Conservation (phyloP, 2,888 invertebrate species). For the Orchesella flavescens region DNA sequence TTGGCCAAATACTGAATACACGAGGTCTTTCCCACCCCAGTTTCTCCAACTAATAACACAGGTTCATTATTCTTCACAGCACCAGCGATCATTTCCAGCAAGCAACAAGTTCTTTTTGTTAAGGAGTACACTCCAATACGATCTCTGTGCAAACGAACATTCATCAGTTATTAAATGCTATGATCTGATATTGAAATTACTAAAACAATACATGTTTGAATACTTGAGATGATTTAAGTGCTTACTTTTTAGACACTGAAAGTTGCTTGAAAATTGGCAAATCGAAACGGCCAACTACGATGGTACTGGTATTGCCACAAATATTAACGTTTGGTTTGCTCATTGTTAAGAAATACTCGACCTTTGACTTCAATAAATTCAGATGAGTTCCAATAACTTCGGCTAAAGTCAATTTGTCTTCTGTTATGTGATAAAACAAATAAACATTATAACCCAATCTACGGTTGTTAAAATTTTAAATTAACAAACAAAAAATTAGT, state of each 20-base stretch:
- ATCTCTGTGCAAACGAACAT: constrained; percentile 58
- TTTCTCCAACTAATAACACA: constrained; percentile 96
- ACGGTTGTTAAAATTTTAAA: background rate
- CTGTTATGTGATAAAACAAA: constrained; percentile 74
- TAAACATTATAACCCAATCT: background rate
- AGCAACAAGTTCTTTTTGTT: constrained; percentile 85
- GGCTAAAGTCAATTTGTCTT: constrained; percentile 81
- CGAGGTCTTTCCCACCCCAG: constrained; percentile 98
- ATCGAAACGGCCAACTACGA: constrained; percentile 83
- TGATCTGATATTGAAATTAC: too few species aligned
- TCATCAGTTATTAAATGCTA: too few species aligned
- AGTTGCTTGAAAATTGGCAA: constrained; percentile 71
- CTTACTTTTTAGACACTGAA: constrained; percentile 8
- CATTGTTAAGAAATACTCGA: constrained; percentile 84
- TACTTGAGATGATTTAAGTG: constrained; percentile 15
- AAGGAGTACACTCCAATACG: constrained; percentile 80
- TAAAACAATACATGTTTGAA: background rate
- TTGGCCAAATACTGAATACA: constrained; percentile 92
- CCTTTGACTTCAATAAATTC: constrained; percentile 87
- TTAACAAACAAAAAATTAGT: background rate
- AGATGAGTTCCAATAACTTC: constrained; percentile 85
- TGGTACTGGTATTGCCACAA: constrained; percentile 77
- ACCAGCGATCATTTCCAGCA: constrained; percentile 91
- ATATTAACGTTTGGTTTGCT: constrained; percentile 80
- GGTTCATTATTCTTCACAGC: constrained; percentile 90